Conservation (phyloP, 2,113 vertebrate genomes). For the Piprites chloris region DNA sequence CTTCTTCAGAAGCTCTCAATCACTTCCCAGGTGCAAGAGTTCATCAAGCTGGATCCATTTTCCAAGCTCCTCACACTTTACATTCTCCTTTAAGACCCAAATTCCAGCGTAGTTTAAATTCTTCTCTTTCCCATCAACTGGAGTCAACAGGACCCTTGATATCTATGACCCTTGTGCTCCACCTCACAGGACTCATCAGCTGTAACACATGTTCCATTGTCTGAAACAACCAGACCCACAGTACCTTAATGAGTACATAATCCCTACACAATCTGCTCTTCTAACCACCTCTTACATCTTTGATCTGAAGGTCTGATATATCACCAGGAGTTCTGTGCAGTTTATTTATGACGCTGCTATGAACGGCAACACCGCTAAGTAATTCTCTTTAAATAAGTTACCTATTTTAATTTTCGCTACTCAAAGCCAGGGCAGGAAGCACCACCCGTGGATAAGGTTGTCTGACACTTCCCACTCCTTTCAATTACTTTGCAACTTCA, state of each 20-base stretch:
- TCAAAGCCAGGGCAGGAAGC: not conserved
- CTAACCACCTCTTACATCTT: not conserved
- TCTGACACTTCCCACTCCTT: not conserved
- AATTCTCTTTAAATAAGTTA: not conserved
- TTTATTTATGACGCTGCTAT: not conserved
- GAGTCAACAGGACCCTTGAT: not conserved
- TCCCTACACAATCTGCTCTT: not conserved
- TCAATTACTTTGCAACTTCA: not conserved
- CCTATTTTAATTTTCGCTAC: not conserved
- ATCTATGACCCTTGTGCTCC: not conserved
- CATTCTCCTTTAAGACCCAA: not conserved
- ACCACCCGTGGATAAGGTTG: not conserved
- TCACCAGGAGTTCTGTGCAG: not conserved
- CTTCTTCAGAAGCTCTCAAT: not conserved
- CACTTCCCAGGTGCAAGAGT: not conserved
- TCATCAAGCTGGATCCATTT: not conserved
- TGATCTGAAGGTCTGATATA: not conserved
- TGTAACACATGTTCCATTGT: not conserved
- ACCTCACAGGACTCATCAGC: not conserved
- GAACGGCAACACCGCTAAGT: not conserved
- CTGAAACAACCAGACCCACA: not conserved
- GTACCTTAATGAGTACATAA: not conserved
- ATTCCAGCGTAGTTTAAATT: not conserved
- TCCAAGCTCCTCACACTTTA: not conserved
- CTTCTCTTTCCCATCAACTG: not conserved